phyloP scores from a whole-genome alignment of 64 coral and sea anemone genomes.

The Pocillopora verrucosa region DNA sequence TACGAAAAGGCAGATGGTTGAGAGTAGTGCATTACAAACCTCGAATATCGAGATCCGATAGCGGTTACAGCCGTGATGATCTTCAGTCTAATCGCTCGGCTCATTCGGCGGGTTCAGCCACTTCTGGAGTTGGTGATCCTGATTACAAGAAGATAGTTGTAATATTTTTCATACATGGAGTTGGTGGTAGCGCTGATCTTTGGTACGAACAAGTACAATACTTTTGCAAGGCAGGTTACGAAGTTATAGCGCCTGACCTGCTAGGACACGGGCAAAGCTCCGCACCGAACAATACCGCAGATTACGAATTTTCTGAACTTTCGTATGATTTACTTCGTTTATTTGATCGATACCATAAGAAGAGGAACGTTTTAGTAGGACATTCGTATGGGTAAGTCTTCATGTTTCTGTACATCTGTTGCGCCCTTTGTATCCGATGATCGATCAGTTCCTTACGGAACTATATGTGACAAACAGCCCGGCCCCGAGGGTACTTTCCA shows the following conservation, averaged over 20 bases:
- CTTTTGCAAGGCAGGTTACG: constrained; percentile 81
- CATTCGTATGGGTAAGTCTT: constrained; percentile 96
- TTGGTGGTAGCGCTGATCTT: constrained; percentile 88
- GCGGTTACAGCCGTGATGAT: constrained; percentile 29
- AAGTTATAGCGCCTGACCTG: constrained; percentile 87
- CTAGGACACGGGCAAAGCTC: constrained; percentile 93
- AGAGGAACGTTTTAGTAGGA: constrained; percentile 88
- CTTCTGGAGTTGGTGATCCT: not conserved
- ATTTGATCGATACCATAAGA: constrained; percentile 93
- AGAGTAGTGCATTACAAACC: constrained; percentile 73
- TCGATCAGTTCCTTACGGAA: too few species aligned
- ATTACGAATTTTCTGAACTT: constrained; percentile 92
- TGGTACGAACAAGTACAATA: constrained; percentile 90
- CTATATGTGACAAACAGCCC: too few species aligned
- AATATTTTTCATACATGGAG: constrained; percentile 95
- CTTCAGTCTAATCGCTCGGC: constrained; percentile 3
- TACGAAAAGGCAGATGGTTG: constrained; percentile 61
- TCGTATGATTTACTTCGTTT: constrained; percentile 68
- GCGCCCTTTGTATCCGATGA: not conserved
- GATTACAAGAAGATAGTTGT: constrained; percentile 65
- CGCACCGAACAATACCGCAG: constrained; percentile 49
- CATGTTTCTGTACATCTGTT: not conserved
- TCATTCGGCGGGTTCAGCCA: not conserved
- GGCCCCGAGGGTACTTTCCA: too few species aligned
- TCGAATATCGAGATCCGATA: constrained; percentile 43